Base-by-base conservation (phyloP, 2,113 vertebrate genomes). In the Chionomys nivalis region DNA sequence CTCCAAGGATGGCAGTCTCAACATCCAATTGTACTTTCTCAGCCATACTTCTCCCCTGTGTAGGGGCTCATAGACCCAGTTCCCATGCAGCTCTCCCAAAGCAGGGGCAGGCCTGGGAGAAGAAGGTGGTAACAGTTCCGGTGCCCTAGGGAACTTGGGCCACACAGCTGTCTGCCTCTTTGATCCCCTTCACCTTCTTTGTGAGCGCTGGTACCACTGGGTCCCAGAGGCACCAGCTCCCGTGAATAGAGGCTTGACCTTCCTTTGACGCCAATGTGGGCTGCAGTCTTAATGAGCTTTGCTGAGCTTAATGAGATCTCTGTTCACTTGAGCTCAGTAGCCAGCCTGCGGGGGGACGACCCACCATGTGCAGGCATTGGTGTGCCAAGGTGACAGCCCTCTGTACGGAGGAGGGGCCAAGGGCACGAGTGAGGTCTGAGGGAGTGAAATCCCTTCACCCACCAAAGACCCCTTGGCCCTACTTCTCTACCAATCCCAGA, bases 221-320 rank as follows among this genome's bases (percentile, higher is more conserved):
- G 82, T 65, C 94, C 93, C 96, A n/a, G 91, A 83, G 89, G 92
- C 87, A 52, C 33, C 11, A 28, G 33, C 87, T 87, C 77, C 87
- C 70, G 0, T 4, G 79, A 70, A 55, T 52, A 93, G 72, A 87
- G 76, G 76, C 78, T 87, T 96, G 89, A 95, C 96, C 94, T 89
- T 87, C 68, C 47, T 90, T 70, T 70, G 68, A 86, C 1, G 0
- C 81, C 17, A 24, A 17, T 3, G 42, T 13, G 1, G 63, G 39
- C 93, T 81, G 65, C 0, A 1, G 83, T 77, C 93, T 93, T 97
- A 96, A 89, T 87, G 96, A 95, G 91, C 93, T 68, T 55, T 5
- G 3, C 77, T 0, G 5, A 17, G 85, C 6, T 58, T 90, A 91
- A 96, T 77, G 94, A 92, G 95, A 76, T 77, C 63, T 61, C 75